A percentile compares a stretch with the other conserved stretches of the same genome.
phyloP scores from a whole-genome alignment of 1,140 invertebrate species.

The Cecropterus lyciades region DNA sequence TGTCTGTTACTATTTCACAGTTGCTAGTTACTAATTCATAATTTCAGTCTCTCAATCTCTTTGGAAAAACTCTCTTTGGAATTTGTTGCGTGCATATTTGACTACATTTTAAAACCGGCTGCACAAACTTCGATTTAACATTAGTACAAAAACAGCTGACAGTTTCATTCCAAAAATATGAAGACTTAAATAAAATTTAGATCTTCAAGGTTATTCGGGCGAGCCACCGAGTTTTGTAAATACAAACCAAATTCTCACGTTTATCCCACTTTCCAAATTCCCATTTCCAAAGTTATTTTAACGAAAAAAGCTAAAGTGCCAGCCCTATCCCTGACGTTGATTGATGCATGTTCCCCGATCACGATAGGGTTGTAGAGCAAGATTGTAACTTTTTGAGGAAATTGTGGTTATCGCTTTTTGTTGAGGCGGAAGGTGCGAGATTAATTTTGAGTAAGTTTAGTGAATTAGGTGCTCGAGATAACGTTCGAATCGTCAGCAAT shows the following conservation, averaged over 20 bases:
- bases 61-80: too few relatives aligned
- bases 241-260: neutral
- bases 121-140: too few relatives aligned
- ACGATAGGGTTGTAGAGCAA: conserved; percentile 42
- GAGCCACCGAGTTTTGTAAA: neutral
- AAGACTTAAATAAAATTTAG: too few relatives aligned
- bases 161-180: too few relatives aligned
- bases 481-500: neutral
- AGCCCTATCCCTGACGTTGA: conserved; percentile 27
- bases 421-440: conserved; percentile 17
- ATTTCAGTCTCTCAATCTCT: too few relatives aligned
- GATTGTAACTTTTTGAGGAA: conserved; percentile 36
- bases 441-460: conserved; percentile 23
- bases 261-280: neutral
- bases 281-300: neutral
- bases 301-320: conserved; percentile 9
- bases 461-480: conserved; percentile 15
- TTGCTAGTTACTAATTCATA: too few relatives aligned
- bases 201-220: too few relatives aligned
- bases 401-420: conserved; percentile 42
- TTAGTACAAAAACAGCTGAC: too few relatives aligned
- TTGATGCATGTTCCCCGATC: conserved; percentile 40
- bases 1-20: too few relatives aligned
- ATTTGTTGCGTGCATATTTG: too few relatives aligned
- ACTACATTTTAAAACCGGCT: too few relatives aligned